Evolutionary conservation across 1,140 invertebrate genomes (phyloP).

Genomic region (Cotesia vestalis): DNA sequence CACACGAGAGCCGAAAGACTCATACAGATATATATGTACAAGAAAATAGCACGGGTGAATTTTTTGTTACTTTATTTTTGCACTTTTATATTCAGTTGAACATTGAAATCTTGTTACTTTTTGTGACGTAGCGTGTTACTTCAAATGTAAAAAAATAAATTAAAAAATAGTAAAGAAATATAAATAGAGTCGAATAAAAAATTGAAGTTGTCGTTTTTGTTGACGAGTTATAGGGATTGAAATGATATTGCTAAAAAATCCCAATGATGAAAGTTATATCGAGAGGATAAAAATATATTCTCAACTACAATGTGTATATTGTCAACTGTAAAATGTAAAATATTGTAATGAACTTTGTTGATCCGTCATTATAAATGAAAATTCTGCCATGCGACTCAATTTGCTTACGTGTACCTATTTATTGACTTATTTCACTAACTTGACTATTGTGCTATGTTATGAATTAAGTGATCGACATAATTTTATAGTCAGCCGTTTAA

Average conservation of each 20-base stretch:
- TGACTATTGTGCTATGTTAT: no score
- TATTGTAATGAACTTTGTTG: background rate
- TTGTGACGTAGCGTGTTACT: background rate
- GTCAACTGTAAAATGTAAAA: background rate
- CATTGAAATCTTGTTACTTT: no score
- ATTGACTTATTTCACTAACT: no score
- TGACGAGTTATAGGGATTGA: slow-evolving; percentile 35
- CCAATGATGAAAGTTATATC: slow-evolving; percentile 34
- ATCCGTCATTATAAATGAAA: no score
- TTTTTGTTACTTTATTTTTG: background rate
- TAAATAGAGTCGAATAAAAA: slow-evolving; percentile 6
- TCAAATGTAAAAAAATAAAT: background rate
- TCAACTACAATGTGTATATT: background rate
- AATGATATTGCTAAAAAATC: slow-evolving; percentile 18
- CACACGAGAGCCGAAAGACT: background rate
- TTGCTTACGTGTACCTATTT: no score
- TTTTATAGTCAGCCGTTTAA: no score
- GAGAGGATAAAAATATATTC: slow-evolving; percentile 30
- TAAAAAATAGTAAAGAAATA: background rate
- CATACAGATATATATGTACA: background rate
- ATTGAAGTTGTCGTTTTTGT: slow-evolving; percentile 35
- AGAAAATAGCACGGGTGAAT: background rate
- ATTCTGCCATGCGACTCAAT: no score
- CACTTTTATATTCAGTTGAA: no score
- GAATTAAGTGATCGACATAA: no score